Base-by-base conservation (phyloP, 2,797 vertebrate species). In the Microctenopoma stevenorrisi region DNA sequence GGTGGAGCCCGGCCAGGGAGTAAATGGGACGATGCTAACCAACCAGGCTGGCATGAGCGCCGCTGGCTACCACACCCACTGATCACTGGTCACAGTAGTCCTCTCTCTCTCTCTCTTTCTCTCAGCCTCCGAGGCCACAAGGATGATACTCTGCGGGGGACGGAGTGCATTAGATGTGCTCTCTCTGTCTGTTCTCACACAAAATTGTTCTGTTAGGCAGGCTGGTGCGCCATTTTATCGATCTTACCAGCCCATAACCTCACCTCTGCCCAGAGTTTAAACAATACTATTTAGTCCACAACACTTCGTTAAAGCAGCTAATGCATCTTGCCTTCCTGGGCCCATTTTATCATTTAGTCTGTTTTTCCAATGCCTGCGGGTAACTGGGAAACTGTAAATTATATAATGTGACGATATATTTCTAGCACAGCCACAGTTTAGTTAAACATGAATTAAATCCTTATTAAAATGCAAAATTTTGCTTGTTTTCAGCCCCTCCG, bases 21-120 rank as follows among this genome's bases (percentile, higher is more conserved):
- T 97, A 86, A 98, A 97, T 22, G 96, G 96, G 67, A 94, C 95
- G 28, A 92, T 98, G 91, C 87, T 97, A 46, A 93, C 95, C 83
- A 96, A 92, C 91, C 96, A 96, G 86, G 93, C 95, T 4, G 95
- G 95, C 73, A 96, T 97, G 90, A 94, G 96, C 57, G 93, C 97
- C 69, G 94, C 96, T 8, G 95, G 96, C 83, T 97, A 96, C 88
- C 96, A 96, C 90, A 96, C 96, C 52, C 96, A 97, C 82, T 98
- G 95, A 97, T 91, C 88, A 51, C 67, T 7, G 70, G 54, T 40
- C 64, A 16, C 72, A 47, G 72, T 22, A 60, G 57, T 64, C 68
- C 53, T 58, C 52, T 53, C 62, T 9, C 64, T 63, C 64, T 55
- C 67, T 42, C 40, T 42, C 40, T 42, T 13, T 40, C 10, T 52